Base-by-base conservation (phyloP, 2,113 vertebrate species). In the Myxocyprinus asiaticus region DNA sequence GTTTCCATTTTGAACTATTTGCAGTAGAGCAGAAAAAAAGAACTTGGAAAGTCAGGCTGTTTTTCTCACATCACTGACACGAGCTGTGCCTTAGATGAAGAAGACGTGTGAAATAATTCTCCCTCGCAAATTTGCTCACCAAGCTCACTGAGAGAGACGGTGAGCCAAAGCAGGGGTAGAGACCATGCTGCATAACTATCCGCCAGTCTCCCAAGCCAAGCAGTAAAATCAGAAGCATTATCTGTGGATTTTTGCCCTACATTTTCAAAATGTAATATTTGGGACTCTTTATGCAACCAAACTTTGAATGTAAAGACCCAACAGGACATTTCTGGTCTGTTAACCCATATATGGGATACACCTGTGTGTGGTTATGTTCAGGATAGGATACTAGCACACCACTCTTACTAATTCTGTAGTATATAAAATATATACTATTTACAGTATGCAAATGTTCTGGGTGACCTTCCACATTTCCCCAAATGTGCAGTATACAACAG, bases 1-100 rank as follows among this genome's bases (percentile, higher is more conserved):
- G 88, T 91, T 92, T 92, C 90, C 90, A 91, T 92, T 91, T 91
- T 93, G 92, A 93, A 92, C 92, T 92, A 92, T 74, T 93, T 91
- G 91, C 91, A 91, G 90, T 89, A 91, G 87, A 90, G 89, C 88
- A 90, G 89, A 88, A 89, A 88, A 88, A 69, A 70, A 73, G 66
- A 72, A 85, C 89, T 90, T 87, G 88, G 91, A 91, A 87, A 92
- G 91, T 92, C 92, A 90, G 90, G 85, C 90, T 91, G 89, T 91
- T 92, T 91, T 91, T 90, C 90, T 91, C 90, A 92, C 92, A 89
- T 92, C 85, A 83, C 83, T 90, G 93, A 93, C 91, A 93, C 88
- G 91, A 92, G 90, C 90, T 90, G 87, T 84, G 88, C 89, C 89
- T 92, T 88, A 90, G 89, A 90, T 89, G 90, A 91, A 91, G 88